Evolutionary conservation across 2,113 vertebrate species (phyloP).

Genomic region (Nestor notabilis): DNA sequence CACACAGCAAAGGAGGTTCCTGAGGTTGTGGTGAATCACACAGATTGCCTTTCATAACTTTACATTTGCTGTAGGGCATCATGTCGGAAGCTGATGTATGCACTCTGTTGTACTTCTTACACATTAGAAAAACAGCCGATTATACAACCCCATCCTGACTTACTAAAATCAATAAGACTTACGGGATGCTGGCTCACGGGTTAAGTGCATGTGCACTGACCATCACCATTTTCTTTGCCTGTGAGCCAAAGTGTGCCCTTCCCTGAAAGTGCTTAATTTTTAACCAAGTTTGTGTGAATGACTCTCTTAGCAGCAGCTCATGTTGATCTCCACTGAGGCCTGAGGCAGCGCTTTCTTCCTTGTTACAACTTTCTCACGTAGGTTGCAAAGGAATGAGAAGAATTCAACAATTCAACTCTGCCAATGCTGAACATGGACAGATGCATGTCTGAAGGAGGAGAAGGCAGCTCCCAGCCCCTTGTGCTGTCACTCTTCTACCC

Average conservation of each 20-base stretch:
- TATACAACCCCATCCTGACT: constrained; percentile 19
- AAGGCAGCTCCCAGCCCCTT: not conserved
- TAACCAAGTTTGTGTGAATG: not conserved
- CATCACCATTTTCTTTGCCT: accelerated
- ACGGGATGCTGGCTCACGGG: not conserved
- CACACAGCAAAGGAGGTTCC: not conserved
- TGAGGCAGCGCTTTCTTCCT: not conserved
- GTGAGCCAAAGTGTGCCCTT: not conserved
- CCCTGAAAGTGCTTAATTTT: not conserved
- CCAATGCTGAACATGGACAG: not conserved
- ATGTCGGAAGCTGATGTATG: not conserved
- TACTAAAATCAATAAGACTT: not conserved
- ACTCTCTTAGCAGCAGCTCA: accelerated
- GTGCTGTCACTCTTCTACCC: not conserved
- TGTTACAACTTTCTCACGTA: not conserved
- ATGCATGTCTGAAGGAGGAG: not conserved
- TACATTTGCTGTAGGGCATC: constrained; percentile 38
- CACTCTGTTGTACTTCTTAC: not conserved
- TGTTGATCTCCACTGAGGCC: not conserved
- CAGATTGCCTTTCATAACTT: constrained; percentile 46
- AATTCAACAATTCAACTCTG: not conserved
- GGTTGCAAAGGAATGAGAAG: not conserved
- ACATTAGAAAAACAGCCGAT: constrained; percentile 56
- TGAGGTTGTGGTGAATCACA: not conserved
- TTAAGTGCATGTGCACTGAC: accelerated